Percentiles rank a stretch among this genome's conserved stretches.
These are phyloP conservation scores for Tetramorium simillimum DNA, from an alignment of 1,140 invertebrate species.

Conservation along the genomic window DNA sequence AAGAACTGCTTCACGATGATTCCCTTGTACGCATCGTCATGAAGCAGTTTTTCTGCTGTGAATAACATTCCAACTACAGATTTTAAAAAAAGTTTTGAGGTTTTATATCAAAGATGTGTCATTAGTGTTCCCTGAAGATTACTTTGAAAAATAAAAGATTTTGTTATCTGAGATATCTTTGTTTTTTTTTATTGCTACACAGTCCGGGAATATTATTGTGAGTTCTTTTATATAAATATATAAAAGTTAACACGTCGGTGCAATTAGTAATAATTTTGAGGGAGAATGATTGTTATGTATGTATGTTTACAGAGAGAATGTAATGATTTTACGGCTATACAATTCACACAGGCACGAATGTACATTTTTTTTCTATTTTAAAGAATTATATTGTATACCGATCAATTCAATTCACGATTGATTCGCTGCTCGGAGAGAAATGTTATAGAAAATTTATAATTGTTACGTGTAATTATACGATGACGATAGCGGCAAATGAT, in stretches of 20 bases:
- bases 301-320: conserved; percentile 40
- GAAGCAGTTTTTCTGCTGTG: too few species aligned
- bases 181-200: too few species aligned
- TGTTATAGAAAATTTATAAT: conserved; percentile 23
- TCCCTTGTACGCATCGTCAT: too few species aligned
- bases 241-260: conserved; percentile 10
- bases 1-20: too few species aligned
- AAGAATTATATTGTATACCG: neutral
- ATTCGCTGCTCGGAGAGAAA: neutral
- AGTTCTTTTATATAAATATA: neutral
- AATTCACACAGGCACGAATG: conserved; percentile 27
- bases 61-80: too few species aligned
- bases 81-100: too few species aligned
- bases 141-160: too few species aligned
- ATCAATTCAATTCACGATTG: conserved; percentile 9
- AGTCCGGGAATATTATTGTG: too few species aligned
- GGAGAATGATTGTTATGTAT: conserved; percentile 3
- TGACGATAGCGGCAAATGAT: neutral
- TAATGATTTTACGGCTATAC: conserved; percentile 35
- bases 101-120: too few species aligned
- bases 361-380: conserved; percentile 44
- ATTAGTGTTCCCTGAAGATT: too few species aligned
- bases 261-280: conserved; percentile 43
- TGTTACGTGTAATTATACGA: conserved; percentile 31
- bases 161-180: too few species aligned